Conservation (phyloP, 92 coral and sea anemone genomes). For the Montipora capitata region DNA sequence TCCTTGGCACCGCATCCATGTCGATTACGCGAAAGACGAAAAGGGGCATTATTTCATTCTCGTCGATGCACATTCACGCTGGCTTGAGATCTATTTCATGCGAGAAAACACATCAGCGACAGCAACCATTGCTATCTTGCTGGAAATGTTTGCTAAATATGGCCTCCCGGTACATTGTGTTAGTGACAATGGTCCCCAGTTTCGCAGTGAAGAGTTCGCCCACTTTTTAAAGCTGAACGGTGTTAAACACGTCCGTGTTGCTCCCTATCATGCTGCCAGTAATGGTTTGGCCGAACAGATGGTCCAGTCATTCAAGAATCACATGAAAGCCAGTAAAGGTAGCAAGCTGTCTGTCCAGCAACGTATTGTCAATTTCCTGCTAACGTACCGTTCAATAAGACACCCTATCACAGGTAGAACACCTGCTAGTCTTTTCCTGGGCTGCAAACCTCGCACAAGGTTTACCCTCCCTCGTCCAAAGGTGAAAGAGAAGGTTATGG, state of each 20-base stretch:
- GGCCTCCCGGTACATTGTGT: constrained; percentile 18
- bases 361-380: constrained; percentile 23
- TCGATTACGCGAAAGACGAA: constrained; percentile 27
- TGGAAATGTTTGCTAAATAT: constrained; percentile 13
- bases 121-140: constrained; percentile 17
- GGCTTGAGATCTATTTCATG: constrained; percentile 51
- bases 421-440: too few species aligned
- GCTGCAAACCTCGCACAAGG: too few species aligned
- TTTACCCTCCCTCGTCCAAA: too few species aligned
- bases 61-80: constrained; percentile 37
- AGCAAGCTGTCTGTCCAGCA: constrained; percentile 29
- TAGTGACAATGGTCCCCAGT: constrained; percentile 35
- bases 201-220: constrained; percentile 24
- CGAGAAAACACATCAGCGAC: constrained; percentile 14
- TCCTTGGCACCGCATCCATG: constrained; percentile 37
- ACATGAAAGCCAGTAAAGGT: constrained; percentile 1
- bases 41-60: constrained; percentile 6
- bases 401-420: too few species aligned
- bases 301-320: constrained; percentile 57
- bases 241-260: constrained; percentile 23
- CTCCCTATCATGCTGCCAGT: constrained; percentile 57
- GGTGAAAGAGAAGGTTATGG: too few species aligned
- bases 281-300: constrained; percentile 50
- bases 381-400: too few species aligned
- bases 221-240: constrained; percentile 35